Evolutionary conservation across 2,888 invertebrate genomes (phyloP), one percentile per base, ranked within the genome.

Genomic region (Eupithecia tripunctaria): DNA sequence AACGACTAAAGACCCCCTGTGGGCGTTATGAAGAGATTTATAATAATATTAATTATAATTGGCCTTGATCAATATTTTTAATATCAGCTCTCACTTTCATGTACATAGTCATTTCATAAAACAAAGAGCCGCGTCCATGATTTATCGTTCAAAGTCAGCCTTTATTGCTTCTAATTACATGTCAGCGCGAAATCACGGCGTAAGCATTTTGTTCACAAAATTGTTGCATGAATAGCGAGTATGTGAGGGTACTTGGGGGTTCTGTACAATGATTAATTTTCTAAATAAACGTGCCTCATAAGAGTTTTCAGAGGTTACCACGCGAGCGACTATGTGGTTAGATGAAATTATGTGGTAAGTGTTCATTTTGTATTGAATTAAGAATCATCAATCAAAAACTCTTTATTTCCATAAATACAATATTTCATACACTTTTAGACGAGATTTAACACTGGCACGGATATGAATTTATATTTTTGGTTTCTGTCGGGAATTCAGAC

Each of bases 161-260:
- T 78, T 81, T 79, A 80, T 81, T 69, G 77, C 71, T 72, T 79
- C 79, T 81, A 81, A 80, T 80, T 80, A 81, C 79, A 71, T 74
- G 73, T 72, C 70, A 68, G 69, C 68, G 68, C 38, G 59, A 69
- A 67, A 69, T 72, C 70, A 72, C 73, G 71, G 77, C 78, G 38
- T 78, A 80, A 79, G 75, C 78, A 80, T 78, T 79, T 80, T 79
- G 79, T 80, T 78, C 75, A 76, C 71, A 75, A 79, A 79, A 80
- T 78, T 79, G 78, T 78, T 75, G 72, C 71, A 67, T 78, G 78
- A 78, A 78, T 72, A 72, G 78, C 76, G 70, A 67, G 64, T 73
- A 72, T n/a, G 43, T 56, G 32, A n/a, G 38, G 27, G 59, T 68
- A 68, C 25, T 68, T 36, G 21, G 60, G 12, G 59, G 60, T 27